A percentile compares a stretch with the other conserved stretches of the same genome.
Conservation (phyloP, 2,113 vertebrate species). For the Peromyscus leucopus region DNA sequence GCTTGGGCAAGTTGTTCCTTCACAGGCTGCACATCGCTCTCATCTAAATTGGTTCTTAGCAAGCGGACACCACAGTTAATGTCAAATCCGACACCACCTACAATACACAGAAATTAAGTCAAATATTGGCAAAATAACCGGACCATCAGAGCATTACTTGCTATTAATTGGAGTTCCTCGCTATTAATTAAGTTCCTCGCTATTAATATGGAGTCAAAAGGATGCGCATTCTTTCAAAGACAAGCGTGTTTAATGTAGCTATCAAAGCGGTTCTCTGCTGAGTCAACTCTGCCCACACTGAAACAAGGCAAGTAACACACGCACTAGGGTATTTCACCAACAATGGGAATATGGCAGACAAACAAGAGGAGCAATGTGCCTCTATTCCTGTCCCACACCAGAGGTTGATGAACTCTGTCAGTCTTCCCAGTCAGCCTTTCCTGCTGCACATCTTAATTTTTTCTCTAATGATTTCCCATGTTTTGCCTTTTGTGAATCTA, state of each 20-base stretch:
- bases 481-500: background rate
- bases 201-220: background rate
- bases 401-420: background rate
- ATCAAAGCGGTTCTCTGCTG: background rate
- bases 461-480: background rate
- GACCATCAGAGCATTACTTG: background rate
- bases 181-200: background rate
- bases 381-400: background rate
- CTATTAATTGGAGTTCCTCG: background rate
- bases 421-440: slow-evolving; percentile 24
- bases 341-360: background rate
- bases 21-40: slow-evolving; percentile 97
- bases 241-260: background rate
- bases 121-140: background rate
- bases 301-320: background rate
- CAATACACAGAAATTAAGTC: background rate
- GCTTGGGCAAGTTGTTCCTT: slow-evolving; percentile 98
- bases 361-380: background rate
- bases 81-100: slow-evolving; percentile 98
- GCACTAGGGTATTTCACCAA: background rate
- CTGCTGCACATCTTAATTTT: background rate
- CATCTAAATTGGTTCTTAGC: slow-evolving; percentile 97
- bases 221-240: background rate
- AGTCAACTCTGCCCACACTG: background rate
- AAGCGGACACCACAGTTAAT: slow-evolving; percentile 98